Evolutionary conservation across 2,113 vertebrate species (phyloP), one percentile per base, ranked within the genome.

Genomic region (Ptilorrhoa leucosticta): DNA sequence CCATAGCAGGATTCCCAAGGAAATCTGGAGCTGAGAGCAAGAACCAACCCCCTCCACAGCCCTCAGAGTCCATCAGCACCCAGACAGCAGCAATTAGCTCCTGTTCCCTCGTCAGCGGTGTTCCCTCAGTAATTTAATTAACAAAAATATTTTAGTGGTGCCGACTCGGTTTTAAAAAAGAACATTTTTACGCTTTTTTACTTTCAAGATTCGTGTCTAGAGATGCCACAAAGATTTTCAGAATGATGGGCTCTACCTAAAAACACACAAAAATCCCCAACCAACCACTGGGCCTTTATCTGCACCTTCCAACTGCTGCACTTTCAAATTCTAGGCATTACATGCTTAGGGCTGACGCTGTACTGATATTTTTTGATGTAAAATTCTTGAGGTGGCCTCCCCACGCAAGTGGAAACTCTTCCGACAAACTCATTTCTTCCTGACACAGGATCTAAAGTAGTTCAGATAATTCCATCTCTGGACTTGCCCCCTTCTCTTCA

Each of bases 311-410:
- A 83, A 2, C 15, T 39, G 2, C 16, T 11, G 6, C 72, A 26
- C 19, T 42, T 75, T 9, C n/a, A 31, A 58, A 56, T 76, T 18
- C 54, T 6, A 13, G 53, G 16, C 19, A 6, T 33, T 51, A 2
- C 10, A 10, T 0, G 6, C 20, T 72, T 21, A 39, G 40, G 37
- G 30, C 10, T 87, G 80, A n/a, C 51, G 20, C 15, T 48, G 3
- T 6, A 7, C 12, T 23, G 33, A 2, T 4, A 30, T 40, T 22
- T 66, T 70, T 2, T 30, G 42, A 15, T 6, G 6, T 10, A 1
- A 44, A 83, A 87, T 39, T 17, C 35, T 39, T 54, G 44, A 17
- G 0, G 3, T 4, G 8, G 5, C 6, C 16, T 30, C 42, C n/a
- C 50, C 44, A 4, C 5, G 16, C 9, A 10, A 27, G 33, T 17